A percentile compares a stretch with the other conserved stretches of the same genome.
phyloP scores from a whole-genome alignment of 2,888 invertebrate genomes.

The Ferdinandea cuprea region DNA sequence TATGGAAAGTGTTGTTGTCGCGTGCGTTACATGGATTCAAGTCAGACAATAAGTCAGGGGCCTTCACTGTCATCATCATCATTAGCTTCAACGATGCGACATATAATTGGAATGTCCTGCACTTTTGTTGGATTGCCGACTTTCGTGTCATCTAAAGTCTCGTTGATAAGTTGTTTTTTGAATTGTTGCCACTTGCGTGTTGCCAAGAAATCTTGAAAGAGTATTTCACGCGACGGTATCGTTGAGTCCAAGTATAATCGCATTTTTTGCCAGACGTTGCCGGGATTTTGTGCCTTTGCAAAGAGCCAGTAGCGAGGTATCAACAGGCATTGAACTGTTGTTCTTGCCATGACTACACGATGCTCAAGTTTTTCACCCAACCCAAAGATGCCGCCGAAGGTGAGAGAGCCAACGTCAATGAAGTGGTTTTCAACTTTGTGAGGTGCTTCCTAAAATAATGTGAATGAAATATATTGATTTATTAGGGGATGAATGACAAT shows the following conservation, averaged over 20 bases:
- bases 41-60: not conserved
- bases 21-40: conserved; percentile 6
- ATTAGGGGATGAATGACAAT: not conserved
- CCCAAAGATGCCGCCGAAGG: conserved; percentile 85
- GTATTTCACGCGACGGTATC: conserved; percentile 79
- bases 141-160: conserved; percentile 63
- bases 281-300: conserved; percentile 83
- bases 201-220: conserved; percentile 79
- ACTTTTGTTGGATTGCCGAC: conserved; percentile 76
- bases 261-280: conserved; percentile 81
- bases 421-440: conserved; percentile 78
- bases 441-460: conserved; percentile 31
- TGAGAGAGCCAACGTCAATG: conserved; percentile 81
- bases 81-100: conserved; percentile 79
- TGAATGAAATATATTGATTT: not conserved
- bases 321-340: conserved; percentile 87
- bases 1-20: conserved; percentile 21
- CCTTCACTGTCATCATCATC: conserved; percentile 62
- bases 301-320: conserved; percentile 89
- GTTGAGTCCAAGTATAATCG: conserved; percentile 79
- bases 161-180: conserved; percentile 77
- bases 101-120: conserved; percentile 81
- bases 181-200: conserved; percentile 80
- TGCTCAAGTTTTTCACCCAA: conserved; percentile 88
- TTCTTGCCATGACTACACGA: conserved; percentile 87